A percentile compares a stretch with the other conserved stretches of the same genome.
Conservation (phyloP, 2,797 vertebrate genomes). For the Lophius americanus region DNA sequence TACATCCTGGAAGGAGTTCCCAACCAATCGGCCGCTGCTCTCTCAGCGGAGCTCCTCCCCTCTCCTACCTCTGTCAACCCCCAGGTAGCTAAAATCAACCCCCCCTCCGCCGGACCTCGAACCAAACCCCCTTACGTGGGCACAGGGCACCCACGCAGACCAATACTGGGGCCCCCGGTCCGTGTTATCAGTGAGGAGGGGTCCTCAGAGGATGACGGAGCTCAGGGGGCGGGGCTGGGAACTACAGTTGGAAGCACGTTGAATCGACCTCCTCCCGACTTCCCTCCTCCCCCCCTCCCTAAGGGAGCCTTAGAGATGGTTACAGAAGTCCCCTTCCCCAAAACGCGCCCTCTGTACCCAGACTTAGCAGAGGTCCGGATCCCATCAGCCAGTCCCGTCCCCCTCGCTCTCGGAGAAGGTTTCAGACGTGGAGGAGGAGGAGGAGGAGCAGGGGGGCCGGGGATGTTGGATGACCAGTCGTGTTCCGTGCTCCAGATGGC, state of each 20-base stretch:
- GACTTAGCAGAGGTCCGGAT: constrained; percentile 81
- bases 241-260: constrained; percentile 71
- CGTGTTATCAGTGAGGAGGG: constrained; percentile 84
- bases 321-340: constrained; percentile 75
- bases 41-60: constrained; percentile 82
- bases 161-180: constrained; percentile 44
- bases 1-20: constrained; percentile 96
- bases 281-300: constrained; percentile 92
- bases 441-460: constrained; percentile 45
- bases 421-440: constrained; percentile 63
- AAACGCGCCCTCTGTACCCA: constrained; percentile 77
- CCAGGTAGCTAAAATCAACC: constrained; percentile 66
- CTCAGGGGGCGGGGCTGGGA: constrained; percentile 36
- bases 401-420: constrained; percentile 57
- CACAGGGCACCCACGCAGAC: constrained; percentile 56
- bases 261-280: constrained; percentile 92
- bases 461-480: constrained; percentile 89
- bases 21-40: constrained; percentile 86
- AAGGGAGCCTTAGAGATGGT: constrained; percentile 83
- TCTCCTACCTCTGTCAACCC: constrained; percentile 64
- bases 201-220: constrained; percentile 85
- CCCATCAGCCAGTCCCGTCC: constrained; percentile 51
- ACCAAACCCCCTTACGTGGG: constrained; percentile 80
- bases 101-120: constrained; percentile 70
- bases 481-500: constrained; percentile 98